Evolutionary conservation across 1,140 invertebrate species (phyloP), one percentile per base, ranked within the genome.

Genomic region (Amphibalanus amphitrite): DNA sequence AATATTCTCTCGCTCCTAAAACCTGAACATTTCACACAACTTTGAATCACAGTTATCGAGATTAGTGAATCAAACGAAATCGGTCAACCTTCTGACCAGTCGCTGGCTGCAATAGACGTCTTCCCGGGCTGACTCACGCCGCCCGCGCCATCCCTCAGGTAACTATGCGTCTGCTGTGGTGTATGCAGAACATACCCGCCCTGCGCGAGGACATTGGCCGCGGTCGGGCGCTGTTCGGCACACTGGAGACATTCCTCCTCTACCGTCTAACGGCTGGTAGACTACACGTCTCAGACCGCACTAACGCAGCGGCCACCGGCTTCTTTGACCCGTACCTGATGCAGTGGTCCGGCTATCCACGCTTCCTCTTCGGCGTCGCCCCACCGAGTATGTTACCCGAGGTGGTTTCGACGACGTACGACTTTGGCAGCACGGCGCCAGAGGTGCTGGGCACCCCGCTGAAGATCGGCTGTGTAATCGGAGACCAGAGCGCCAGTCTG

Each of bases 201-300:
- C 80, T 94, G 13, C 84, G 84, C 76, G 77, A 85, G 38, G 86
- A 86, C 29, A 79, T 86, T 25, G 76, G 78, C 30, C 81, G 84
- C 67, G 84, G 87, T 28, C 83, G 87, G 73, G 87, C 88, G 0
- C 82, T 89, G 75, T 91, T 95, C 79, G 95, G 94, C n/a, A 91
- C 92, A 30, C 82, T 98, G 25, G 95, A 98, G 77, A 93, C 92
- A 1, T 98, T 92, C 91, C 82, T 98, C 40, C 78, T 98, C 33
- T 90, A 94, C 80, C 90, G 88, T 82, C 80, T 92, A 29, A 87
- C 87, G 28, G 67, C 68, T 10, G 73, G 73, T 15, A 71, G 74
- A 69, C 76, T 85, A 28, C 90, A 93, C 79, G 86, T 92, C 40
- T 92, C 89, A 4, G 95, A 98, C 79, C 86, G 89, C 20, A 93